Evolutionary conservation across 2,888 invertebrate genomes (phyloP).

Genomic region (Laothoe populi): DNA sequence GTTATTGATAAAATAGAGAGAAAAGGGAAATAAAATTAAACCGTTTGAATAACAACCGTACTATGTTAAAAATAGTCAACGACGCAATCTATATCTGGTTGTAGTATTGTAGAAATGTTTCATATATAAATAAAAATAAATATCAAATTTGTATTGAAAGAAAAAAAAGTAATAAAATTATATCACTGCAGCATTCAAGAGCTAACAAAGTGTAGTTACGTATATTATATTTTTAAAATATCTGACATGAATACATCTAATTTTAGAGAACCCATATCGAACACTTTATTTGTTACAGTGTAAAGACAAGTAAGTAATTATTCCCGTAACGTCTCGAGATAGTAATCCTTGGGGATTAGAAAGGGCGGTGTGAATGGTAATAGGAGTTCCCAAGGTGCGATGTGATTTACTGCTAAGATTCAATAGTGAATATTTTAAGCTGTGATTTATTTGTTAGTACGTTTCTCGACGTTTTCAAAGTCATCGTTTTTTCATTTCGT

Average conservation of each 20-base stretch:
- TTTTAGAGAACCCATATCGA: constrained; percentile 47
- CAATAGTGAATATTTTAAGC: constrained; percentile 83
- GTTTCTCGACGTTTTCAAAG: constrained; percentile 52
- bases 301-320: constrained; percentile 78
- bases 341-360: constrained; percentile 82
- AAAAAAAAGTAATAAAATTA: too few relatives aligned
- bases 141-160: too few relatives aligned
- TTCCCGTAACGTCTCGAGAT: constrained; percentile 78
- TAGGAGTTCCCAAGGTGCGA: constrained; percentile 78
- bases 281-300: constrained; percentile 60
- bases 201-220: too few relatives aligned
- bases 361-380: constrained; percentile 83
- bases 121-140: too few relatives aligned
- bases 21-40: too few relatives aligned
- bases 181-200: too few relatives aligned
- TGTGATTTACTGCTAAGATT: constrained; percentile 83
- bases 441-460: constrained; percentile 69
- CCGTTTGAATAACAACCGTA: too few relatives aligned
- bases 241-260: constrained; percentile 28
- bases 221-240: too few relatives aligned
- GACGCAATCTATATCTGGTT: too few relatives aligned
- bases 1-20: too few relatives aligned
- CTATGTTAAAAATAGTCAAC: too few relatives aligned
- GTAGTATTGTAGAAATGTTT: too few relatives aligned
- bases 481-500: constrained; percentile 21